Evolutionary conservation across 2,113 vertebrate species (phyloP).

Genomic region (Candoia aspera): DNA sequence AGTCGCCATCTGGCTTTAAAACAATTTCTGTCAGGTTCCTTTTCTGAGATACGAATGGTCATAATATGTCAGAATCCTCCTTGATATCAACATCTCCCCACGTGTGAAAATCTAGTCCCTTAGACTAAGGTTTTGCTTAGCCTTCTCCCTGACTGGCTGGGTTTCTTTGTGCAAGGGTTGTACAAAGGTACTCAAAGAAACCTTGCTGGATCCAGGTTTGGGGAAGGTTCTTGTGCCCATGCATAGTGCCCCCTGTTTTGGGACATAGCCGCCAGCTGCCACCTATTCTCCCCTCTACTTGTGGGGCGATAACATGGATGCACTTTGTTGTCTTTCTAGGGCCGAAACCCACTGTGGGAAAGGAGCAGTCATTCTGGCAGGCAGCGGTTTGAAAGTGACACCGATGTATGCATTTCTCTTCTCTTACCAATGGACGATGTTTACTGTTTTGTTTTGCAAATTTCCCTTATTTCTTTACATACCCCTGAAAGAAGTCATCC

Average conservation of each 20-base stretch:
- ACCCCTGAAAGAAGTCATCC: background rate
- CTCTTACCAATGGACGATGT: background rate
- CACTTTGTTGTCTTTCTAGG: background rate
- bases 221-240: background rate
- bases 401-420: constrained; percentile 72
- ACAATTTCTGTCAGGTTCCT: background rate
- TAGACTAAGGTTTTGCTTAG: background rate
- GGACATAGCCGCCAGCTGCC: background rate
- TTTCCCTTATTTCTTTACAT: background rate
- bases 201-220: background rate
- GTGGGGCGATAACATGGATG: background rate
- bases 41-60: background rate
- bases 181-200: background rate
- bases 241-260: background rate
- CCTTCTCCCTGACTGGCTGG: background rate
- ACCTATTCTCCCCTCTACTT: background rate
- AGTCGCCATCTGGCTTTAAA: background rate
- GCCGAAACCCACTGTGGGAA: constrained; percentile 51
- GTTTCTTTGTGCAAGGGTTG: background rate
- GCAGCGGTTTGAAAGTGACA: constrained; percentile 73
- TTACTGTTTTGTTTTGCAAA: background rate
- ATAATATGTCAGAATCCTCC: background rate
- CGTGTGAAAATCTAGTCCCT: background rate
- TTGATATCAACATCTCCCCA: too few relatives aligned
- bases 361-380: background rate